phyloP scores from a whole-genome alignment of 2,888 invertebrate species.

The Campoletis raptor region DNA sequence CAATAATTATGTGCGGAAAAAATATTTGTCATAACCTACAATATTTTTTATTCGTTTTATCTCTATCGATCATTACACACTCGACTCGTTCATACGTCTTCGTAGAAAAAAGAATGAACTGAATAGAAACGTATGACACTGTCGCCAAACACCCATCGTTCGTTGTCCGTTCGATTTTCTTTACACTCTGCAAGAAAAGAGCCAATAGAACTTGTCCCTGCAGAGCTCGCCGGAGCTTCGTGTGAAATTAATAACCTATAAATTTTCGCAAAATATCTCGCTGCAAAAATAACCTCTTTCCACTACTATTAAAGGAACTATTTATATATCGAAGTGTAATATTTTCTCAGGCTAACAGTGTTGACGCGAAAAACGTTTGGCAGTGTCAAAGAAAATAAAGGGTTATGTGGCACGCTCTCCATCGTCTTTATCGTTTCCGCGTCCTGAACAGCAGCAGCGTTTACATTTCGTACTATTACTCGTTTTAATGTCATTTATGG shows the following conservation, averaged over 20 bases:
- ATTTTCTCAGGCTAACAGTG: slow-evolving; percentile 13
- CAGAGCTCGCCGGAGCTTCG: slow-evolving; percentile 69
- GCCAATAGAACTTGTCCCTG: slow-evolving; percentile 34
- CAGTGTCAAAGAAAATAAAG: slow-evolving; percentile 31
- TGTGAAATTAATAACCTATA: slow-evolving; percentile 80
- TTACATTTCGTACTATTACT: slow-evolving; percentile 26
- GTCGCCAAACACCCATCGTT: slow-evolving; percentile 67
- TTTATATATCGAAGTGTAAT: neutral
- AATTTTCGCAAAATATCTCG: slow-evolving; percentile 74
- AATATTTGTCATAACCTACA: neutral
- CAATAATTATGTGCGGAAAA: neutral
- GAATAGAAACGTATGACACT: slow-evolving; percentile 33
- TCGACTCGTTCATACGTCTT: neutral
- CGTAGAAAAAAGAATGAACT: slow-evolving; percentile 61
- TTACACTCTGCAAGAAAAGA: slow-evolving; percentile 44
- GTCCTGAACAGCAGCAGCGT: slow-evolving; percentile 40
- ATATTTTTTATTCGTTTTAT: neutral
- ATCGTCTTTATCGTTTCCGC: slow-evolving; percentile 54
- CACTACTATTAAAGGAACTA: slow-evolving; percentile 43
- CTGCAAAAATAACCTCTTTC: slow-evolving; percentile 76
- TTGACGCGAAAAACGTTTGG: slow-evolving; percentile 27
- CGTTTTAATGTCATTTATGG: neutral
- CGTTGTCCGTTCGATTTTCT: slow-evolving; percentile 44
- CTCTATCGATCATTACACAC: slow-evolving; percentile 9
- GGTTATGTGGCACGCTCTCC: slow-evolving; percentile 14